Evolutionary conservation across 2,113 vertebrate genomes (phyloP), one percentile per base, ranked within the genome.

Genomic region (Ptilonorhynchus violaceus): DNA sequence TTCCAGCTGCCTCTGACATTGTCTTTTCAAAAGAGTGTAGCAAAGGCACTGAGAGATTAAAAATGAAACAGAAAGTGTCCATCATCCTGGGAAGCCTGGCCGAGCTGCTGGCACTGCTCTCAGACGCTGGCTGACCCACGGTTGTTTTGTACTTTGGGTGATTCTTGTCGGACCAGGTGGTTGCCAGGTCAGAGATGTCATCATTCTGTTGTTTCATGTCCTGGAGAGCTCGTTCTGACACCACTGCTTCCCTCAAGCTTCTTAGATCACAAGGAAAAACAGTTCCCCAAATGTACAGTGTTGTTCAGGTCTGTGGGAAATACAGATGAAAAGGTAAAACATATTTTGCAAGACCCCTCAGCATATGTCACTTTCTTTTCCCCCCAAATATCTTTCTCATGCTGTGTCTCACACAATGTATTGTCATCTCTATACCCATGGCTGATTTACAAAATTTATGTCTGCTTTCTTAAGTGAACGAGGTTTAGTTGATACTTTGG

Each of bases 321-420:
- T 23, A 59, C 0, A 0, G 8, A 16, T 70, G 17, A 52, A 77
- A 72, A 50, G n/a, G 25, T 44, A 84, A 69, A 79, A 50, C 11
- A 11, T 5, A 2, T 76, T 68, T 82, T 78, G 10, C n/a, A 28
- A 37, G 39, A 35, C 8, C 5, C 6, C 13, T 63, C 6, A 53
- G 37, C 23, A n/a, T 18, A 14, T 42, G 1, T 5, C n/a, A 16
- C 18, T 7, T n/a, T 17, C 15, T 18, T 10, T 37, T 24, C 2
- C 3, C 4, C 7, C 24, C 18, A 33, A 2, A 5, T 16, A 59
- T 22, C 4, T 49, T 74, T 68, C 9, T 68, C 4, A 47, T 35
- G 5, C 28, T 67, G 27, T 66, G 11, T 67, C 30, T 62, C 22
- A 35, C 13, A 21, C 42, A 8, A 28, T 0, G 0, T 25, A 23